These are phyloP conservation scores for Gadus chalcogrammus DNA, from an alignment of 2,113 vertebrate genomes.

Conservation along the genomic window DNA sequence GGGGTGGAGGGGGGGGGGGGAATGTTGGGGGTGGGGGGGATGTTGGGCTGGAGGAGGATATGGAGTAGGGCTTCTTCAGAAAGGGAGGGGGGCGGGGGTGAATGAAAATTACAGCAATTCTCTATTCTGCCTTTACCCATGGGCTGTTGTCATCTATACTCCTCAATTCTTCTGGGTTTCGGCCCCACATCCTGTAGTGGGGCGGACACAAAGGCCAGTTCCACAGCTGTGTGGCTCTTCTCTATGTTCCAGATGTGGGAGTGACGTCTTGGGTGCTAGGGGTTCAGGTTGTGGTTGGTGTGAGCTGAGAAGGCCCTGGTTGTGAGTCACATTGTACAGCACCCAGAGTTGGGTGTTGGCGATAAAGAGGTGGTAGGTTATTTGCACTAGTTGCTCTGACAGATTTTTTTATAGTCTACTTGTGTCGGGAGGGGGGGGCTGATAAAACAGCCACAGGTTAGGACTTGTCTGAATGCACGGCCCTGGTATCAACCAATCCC, in stretches of 20 bases:
- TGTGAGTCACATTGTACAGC: constrained; percentile 33
- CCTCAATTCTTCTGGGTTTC: constrained; percentile 10
- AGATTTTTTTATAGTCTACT: constrained; percentile 39
- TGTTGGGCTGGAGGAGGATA: constrained; percentile 29
- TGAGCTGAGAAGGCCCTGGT: constrained; percentile 11
- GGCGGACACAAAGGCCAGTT: constrained; percentile 3
- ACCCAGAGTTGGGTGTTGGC: constrained; percentile 35
- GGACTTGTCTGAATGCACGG: constrained; percentile 18
- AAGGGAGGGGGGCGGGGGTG: constrained; percentile 26
- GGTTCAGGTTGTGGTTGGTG: constrained; percentile 28
- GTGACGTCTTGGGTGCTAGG: constrained; percentile 11
- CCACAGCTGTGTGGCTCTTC: constrained; percentile 6
- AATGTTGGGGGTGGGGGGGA: constrained; percentile 37
- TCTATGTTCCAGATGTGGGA: background rate
- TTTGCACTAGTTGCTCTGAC: constrained; percentile 54
- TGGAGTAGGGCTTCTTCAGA: no score
- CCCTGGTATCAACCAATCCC: constrained; percentile 1
- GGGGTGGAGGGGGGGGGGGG: constrained; percentile 24
- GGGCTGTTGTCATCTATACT: constrained; percentile 25
- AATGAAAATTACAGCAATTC: constrained; percentile 60
- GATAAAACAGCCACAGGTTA: background rate
- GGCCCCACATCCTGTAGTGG: constrained; percentile 27
- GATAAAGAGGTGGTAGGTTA: constrained; percentile 25
- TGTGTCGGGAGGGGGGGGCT: background rate
- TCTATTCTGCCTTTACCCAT: constrained; percentile 53